Percentiles rank a stretch among this genome's conserved stretches.
Conservation (phyloP, 2,888 invertebrate species). For the Caenorhabditis panamensis region DNA sequence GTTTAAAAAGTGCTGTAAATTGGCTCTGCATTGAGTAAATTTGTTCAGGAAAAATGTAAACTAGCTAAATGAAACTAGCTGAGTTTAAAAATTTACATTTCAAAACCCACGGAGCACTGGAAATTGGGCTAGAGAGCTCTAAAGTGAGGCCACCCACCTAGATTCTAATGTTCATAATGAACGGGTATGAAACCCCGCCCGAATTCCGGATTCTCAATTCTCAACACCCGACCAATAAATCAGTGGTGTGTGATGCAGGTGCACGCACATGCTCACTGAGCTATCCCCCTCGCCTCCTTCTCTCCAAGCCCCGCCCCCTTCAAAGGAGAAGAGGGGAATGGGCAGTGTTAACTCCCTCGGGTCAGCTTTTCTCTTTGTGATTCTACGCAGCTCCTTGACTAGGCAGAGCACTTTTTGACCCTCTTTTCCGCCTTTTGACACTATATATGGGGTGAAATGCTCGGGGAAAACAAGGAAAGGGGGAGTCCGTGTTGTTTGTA, state of each 20-base stretch:
- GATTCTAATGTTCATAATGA: too few species aligned
- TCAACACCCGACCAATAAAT: neutral
- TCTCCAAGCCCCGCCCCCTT: neutral
- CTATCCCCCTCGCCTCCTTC: neutral
- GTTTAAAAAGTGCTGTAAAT: too few species aligned
- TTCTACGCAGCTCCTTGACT: neutral
- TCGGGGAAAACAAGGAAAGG: neutral
- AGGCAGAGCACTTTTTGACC: slow-evolving; percentile 8
- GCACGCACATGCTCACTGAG: neutral
- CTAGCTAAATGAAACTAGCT: too few species aligned
- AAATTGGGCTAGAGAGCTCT: too few species aligned
- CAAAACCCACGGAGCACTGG: too few species aligned
- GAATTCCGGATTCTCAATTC: neutral
- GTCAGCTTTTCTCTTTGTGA: slow-evolving; percentile 9
- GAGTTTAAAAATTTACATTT: too few species aligned
- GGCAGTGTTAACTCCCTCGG: slow-evolving; percentile 18
- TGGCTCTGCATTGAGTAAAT: too few species aligned
- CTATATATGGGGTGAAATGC: neutral
- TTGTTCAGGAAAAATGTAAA: too few species aligned
- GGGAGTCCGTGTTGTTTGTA: neutral
- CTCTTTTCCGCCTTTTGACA: slow-evolving; percentile 4
- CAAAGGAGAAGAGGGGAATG: too few species aligned
- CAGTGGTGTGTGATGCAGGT: slow-evolving; percentile 9
- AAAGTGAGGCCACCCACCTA: too few species aligned
- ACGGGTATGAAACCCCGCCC: too few species aligned